Evolutionary conservation across 2,888 invertebrate genomes (phyloP), one percentile per base, ranked within the genome.

Genomic region (Heliothis peltigera): DNA sequence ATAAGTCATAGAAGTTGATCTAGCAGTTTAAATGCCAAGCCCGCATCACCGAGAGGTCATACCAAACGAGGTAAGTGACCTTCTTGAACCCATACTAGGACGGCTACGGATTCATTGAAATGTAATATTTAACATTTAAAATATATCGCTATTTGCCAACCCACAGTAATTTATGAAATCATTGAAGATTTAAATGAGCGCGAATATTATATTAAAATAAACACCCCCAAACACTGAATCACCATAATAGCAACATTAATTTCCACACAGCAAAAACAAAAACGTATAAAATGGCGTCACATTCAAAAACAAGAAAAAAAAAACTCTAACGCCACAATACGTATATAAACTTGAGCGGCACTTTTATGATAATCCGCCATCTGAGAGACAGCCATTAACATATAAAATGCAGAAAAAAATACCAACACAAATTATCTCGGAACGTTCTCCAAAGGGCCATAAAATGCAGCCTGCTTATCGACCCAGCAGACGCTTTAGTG

Each of bases 21-120:
- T 89, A 88, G 87, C 87, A 86, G 84, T 89, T 88, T 87, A 62
- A 68, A 88, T 89, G 86, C 88, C 79, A 64, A 70, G 64, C 75
- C 54, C 70, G 65, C 77, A 65, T 75, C 61, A 66, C 64, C 63
- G 67, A 52, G 69, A 73, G 84, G 81, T 75, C 77, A 68, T 75
- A 84, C 72, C 61, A 58, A 68, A 65, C 60, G 64, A 57, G 68
- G 65, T 65, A 64, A 54, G 44, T 12, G 53, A 47, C 43, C 42
- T 56, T 43, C 54, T 60, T 76, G 56, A 53, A 53, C n/a, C 54
- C 42, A 49, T 47, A 44, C 54, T 18, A 28, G 22, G 42, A 53
- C 4, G 28, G n/a, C 39, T 46, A 53, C 4, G 28, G n/a, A 43
- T 76, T 65, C 28, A 64, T 53, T 70, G 64, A 70, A 64, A 64